Conservation (phyloP, 2,797 vertebrate species). For the Yasuhikotakia modesta region DNA sequence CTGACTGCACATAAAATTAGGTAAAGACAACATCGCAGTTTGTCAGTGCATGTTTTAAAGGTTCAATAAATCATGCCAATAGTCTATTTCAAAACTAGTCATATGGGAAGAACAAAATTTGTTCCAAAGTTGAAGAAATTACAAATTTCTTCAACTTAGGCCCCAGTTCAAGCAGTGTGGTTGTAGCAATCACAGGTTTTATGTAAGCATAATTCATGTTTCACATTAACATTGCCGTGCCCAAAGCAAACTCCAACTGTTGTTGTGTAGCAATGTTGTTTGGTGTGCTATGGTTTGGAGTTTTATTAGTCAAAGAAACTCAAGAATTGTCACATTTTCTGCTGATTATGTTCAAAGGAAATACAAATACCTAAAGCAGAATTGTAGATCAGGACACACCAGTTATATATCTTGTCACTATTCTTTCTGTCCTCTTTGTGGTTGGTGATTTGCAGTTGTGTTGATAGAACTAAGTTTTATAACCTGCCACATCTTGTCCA, state of each 20-base stretch:
- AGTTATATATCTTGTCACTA: neutral
- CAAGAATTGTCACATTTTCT: neutral
- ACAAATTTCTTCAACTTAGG: neutral
- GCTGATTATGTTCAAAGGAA: neutral
- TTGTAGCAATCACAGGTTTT: slow-evolving; percentile 9
- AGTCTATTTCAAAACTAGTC: neutral
- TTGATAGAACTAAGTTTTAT: slow-evolving; percentile 26
- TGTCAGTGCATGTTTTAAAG: slow-evolving; percentile 10
- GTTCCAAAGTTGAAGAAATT: too few relatives aligned
- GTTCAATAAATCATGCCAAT: slow-evolving; percentile 15
- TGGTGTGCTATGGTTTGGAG: neutral
- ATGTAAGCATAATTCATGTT: neutral
- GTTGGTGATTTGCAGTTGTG: slow-evolving; percentile 28
- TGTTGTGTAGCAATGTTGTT: neutral
- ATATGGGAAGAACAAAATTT: neutral
- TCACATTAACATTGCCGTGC: neutral
- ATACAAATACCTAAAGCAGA: neutral
- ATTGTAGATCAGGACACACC: neutral
- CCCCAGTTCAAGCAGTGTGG: slow-evolving; percentile 18
- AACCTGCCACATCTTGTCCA: slow-evolving; percentile 23
- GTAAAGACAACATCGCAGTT: neutral
- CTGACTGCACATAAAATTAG: neutral
- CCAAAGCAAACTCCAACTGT: neutral
- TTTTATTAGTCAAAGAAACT: neutral
- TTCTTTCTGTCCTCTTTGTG: neutral